Percentiles rank a stretch among this genome's conserved stretches.
Evolutionary conservation across 2,888 invertebrate genomes (phyloP).

Genomic region (Sthenelais limicola): DNA sequence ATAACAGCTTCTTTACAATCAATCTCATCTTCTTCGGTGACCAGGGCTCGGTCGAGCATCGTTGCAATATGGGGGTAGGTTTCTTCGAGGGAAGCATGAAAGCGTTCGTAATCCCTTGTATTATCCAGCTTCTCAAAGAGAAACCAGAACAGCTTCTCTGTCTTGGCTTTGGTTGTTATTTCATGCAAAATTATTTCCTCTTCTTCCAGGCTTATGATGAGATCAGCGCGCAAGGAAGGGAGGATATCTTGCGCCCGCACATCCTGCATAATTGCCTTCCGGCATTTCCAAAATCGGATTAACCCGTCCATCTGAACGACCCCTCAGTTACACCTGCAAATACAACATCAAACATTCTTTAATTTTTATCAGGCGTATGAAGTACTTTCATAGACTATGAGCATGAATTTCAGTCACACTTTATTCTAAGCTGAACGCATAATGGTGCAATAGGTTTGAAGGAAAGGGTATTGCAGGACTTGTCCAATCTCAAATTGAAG

Average conservation of each 20-base stretch:
- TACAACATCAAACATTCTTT: no score
- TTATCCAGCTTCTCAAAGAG: conserved; percentile 25
- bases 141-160: conserved; percentile 27
- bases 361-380: no score
- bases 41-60: not conserved
- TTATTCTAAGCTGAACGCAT: no score
- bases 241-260: conserved; percentile 30
- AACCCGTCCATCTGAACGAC: no score
- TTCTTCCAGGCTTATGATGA: conserved; percentile 13
- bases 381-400: no score
- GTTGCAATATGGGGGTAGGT: conserved; percentile 33
- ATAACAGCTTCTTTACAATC: not conserved
- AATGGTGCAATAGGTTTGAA: no score
- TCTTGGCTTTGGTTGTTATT: conserved; percentile 21
- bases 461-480: no score
- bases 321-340: no score
- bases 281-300: conserved; percentile 24
- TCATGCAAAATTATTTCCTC: conserved; percentile 24
- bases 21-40: conserved; percentile 14
- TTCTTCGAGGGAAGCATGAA: not conserved
- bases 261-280: conserved; percentile 6
- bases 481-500: no score
- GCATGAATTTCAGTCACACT: no score
- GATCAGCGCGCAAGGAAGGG: conserved; percentile 12
- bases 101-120: not conserved